phyloP scores from a whole-genome alignment of 1,140 invertebrate species.

The Subanguina moxae region DNA sequence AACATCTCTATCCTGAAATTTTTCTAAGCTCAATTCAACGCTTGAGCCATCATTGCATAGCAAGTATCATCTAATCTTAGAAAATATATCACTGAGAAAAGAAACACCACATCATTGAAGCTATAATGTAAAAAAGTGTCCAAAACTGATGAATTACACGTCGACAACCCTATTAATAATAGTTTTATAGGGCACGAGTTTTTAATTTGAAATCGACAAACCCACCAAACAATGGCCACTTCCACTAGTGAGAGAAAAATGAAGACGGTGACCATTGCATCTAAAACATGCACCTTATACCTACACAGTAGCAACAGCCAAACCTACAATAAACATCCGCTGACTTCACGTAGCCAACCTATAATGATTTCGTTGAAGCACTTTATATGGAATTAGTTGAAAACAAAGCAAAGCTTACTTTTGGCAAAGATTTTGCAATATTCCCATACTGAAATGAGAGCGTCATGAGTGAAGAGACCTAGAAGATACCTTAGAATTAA shows the following conservation, averaged over 20 bases:
- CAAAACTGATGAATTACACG: too few relatives aligned
- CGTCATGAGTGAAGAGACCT: constrained; percentile 45
- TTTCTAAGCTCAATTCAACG: too few relatives aligned
- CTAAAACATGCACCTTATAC: background rate
- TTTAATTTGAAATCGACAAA: background rate
- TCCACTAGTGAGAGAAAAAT: constrained; percentile 17
- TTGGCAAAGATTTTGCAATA: constrained; percentile 8
- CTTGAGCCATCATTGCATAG: too few relatives aligned
- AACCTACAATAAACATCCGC: constrained; percentile 21
- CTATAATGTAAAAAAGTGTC: too few relatives aligned
- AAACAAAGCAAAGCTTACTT: constrained; percentile 40
- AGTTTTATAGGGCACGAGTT: too few relatives aligned
- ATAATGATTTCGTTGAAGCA: constrained; percentile 36
- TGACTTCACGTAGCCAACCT: constrained; percentile 45
- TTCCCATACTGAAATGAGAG: constrained; percentile 42
- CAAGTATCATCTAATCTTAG: too few relatives aligned
- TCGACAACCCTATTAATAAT: too few relatives aligned
- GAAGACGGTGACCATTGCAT: constrained; percentile 16
- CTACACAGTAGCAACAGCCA: too few relatives aligned
- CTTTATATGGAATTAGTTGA: constrained; percentile 36
- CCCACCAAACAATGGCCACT: constrained; percentile 25
- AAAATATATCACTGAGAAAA: too few relatives aligned
- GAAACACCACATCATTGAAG: too few relatives aligned
- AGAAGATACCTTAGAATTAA: background rate
- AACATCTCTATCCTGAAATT: too few relatives aligned